These are phyloP conservation scores for Drosophila atripex DNA, from an alignment of 2,888 invertebrate species.

Conservation along the genomic window DNA sequence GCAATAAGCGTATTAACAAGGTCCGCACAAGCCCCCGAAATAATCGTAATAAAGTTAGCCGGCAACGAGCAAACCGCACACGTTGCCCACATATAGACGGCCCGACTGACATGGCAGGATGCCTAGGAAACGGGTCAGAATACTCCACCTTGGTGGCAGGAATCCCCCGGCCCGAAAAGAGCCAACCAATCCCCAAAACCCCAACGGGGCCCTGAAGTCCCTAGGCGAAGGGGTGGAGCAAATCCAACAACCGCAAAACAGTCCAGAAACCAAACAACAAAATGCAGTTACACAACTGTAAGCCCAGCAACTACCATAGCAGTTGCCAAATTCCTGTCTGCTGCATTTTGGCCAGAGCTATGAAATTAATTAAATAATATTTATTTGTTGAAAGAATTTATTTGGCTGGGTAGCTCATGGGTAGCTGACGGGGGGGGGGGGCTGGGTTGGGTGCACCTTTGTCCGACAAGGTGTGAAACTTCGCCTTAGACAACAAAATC, in stretches of 20 bases:
- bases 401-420: slow-evolving; percentile 23
- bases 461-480: slow-evolving; percentile 36
- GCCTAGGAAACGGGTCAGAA: background rate
- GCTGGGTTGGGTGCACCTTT: slow-evolving; percentile 6
- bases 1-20: slow-evolving; percentile 68
- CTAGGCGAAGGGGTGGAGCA: background rate
- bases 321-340: slow-evolving; percentile 34
- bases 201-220: slow-evolving; percentile 8
- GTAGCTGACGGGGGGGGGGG: no score
- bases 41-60: slow-evolving; percentile 57
- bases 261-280: slow-evolving; percentile 51
- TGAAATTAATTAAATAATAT: slow-evolving; percentile 74
- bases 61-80: slow-evolving; percentile 38
- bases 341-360: slow-evolving; percentile 26
- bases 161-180: slow-evolving; percentile 20
- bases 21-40: slow-evolving; percentile 39
- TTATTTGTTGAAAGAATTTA: slow-evolving; percentile 65
- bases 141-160: slow-evolving; percentile 16
- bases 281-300: slow-evolving; percentile 43
- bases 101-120: slow-evolving; percentile 6
- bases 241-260: slow-evolving; percentile 42
- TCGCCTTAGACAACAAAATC: slow-evolving; percentile 28
- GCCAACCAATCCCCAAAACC: slow-evolving; percentile 37
- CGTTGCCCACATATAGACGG: slow-evolving; percentile 21
- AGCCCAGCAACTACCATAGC: slow-evolving; percentile 39